Evolutionary conservation across 1,140 invertebrate species (phyloP).

Genomic region (Plectrocnemia conspersa): DNA sequence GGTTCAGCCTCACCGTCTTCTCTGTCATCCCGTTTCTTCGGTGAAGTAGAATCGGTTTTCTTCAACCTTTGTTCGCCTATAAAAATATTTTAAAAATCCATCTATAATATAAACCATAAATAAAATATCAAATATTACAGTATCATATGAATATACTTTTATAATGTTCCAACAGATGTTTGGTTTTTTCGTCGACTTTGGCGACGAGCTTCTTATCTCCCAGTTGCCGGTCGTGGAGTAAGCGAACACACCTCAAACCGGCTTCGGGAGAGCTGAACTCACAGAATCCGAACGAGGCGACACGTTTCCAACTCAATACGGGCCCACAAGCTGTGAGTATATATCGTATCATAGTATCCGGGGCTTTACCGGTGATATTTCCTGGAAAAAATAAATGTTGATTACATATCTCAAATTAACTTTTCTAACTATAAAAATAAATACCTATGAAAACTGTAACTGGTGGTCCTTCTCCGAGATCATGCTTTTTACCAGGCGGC

Average conservation of each 20-base stretch:
- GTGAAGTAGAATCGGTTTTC: slow-evolving; percentile 37
- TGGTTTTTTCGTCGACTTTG: slow-evolving; percentile 97
- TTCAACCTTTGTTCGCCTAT: slow-evolving; percentile 35
- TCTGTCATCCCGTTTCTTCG: slow-evolving; percentile 39
- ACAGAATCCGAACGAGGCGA: slow-evolving; percentile 98
- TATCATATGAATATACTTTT: slow-evolving; percentile 62
- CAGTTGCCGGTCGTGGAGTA: slow-evolving; percentile 91
- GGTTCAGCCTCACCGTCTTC: slow-evolving; percentile 43
- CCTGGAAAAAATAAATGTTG: slow-evolving; percentile 52
- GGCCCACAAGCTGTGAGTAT: slow-evolving; percentile 87
- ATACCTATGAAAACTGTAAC: slow-evolving; percentile 94
- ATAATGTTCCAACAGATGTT: slow-evolving; percentile 88
- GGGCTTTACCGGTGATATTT: slow-evolving; percentile 93
- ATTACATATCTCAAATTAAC: neutral
- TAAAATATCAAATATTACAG: too few species aligned
- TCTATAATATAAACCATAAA: too few species aligned
- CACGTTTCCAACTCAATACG: slow-evolving; percentile 94
- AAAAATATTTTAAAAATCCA: slow-evolving; percentile 12
- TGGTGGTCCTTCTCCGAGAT: slow-evolving; percentile 65
- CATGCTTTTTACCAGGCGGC: slow-evolving; percentile 42
- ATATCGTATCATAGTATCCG: slow-evolving; percentile 91
- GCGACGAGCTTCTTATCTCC: slow-evolving; percentile 92
- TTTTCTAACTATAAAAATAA: slow-evolving; percentile 5
- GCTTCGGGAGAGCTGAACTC: slow-evolving; percentile 92
- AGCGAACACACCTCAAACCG: slow-evolving; percentile 85